phyloP scores from a whole-genome alignment of 2,797 vertebrate genomes.

The Pangasius sanitwongsei region DNA sequence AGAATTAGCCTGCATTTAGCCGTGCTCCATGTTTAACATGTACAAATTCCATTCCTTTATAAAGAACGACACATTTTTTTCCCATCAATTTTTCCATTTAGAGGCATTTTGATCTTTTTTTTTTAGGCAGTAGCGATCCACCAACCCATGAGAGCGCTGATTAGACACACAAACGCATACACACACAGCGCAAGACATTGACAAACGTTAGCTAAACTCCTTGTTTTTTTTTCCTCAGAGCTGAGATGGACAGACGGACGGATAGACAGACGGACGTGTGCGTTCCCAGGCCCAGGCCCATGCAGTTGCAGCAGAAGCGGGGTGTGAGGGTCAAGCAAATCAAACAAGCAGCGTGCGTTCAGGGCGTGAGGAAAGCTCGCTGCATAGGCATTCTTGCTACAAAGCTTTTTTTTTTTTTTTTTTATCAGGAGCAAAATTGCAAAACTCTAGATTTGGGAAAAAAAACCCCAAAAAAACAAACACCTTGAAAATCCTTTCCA shows the following conservation, averaged over 20 bases:
- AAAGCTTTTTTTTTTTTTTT: constrained; percentile 59
- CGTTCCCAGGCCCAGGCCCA: background rate
- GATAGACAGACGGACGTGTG: background rate
- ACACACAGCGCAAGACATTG: no score
- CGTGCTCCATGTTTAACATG: background rate
- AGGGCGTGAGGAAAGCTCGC: constrained; percentile 63
- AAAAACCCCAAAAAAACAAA: background rate
- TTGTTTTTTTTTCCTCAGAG: background rate
- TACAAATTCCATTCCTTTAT: background rate
- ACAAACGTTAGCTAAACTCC: background rate
- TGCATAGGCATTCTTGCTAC: constrained; percentile 80
- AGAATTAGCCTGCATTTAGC: background rate
- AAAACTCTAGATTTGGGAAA: constrained; percentile 53
- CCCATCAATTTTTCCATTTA: background rate
- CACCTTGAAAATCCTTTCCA: background rate
- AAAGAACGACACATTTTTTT: background rate
- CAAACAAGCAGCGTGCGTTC: constrained; percentile 48
- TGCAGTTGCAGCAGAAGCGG: constrained; percentile 5
- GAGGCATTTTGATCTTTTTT: background rate
- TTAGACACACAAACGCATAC: constrained; percentile 47
- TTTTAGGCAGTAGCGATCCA: constrained; percentile 49
- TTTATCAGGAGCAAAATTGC: constrained; percentile 58
- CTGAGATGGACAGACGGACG: background rate
- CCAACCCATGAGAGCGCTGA: constrained; percentile 63
- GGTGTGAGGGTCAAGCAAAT: constrained; percentile 39